phyloP scores from a whole-genome alignment of 53 echinoderm and acorn worm species.

The Pentamera pediparva region DNA sequence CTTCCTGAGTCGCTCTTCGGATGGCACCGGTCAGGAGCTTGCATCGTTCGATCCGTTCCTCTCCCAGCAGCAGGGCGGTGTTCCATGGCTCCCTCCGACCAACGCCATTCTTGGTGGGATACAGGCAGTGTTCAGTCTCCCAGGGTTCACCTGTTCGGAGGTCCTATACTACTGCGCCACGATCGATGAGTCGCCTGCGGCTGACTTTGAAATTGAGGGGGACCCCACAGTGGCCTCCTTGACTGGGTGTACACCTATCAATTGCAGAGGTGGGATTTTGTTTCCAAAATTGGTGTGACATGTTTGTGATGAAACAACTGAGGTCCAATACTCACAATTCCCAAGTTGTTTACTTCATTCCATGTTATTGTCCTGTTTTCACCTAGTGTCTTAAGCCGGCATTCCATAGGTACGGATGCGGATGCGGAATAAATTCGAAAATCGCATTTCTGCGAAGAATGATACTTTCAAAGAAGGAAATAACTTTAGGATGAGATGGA shows the following conservation, averaged over 20 bases:
- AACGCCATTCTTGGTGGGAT: conserved; percentile 26
- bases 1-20: conserved; percentile 39
- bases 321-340: no score
- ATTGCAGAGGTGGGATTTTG: conserved; percentile 58
- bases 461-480: no score
- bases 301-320: no score
- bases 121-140: conserved; percentile 32
- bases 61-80: conserved; percentile 41
- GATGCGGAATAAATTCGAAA: no score
- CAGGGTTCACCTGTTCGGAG: conserved; percentile 42
- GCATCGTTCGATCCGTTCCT: conserved; percentile 15
- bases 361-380: no score
- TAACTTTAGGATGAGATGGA: no score
- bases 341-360: no score
- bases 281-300: no score
- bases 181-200: conserved; percentile 43
- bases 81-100: conserved; percentile 58
- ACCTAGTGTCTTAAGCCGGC: no score
- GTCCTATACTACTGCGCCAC: conserved; percentile 60
- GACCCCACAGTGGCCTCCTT: conserved; percentile 49
- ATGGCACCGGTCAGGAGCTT: conserved; percentile 35
- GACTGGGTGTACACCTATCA: conserved; percentile 54
- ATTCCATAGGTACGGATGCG: no score
- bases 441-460: no score
- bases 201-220: conserved; percentile 52